Conservation (phyloP, 2,113 vertebrate genomes). For the Mus spicilegus region DNA sequence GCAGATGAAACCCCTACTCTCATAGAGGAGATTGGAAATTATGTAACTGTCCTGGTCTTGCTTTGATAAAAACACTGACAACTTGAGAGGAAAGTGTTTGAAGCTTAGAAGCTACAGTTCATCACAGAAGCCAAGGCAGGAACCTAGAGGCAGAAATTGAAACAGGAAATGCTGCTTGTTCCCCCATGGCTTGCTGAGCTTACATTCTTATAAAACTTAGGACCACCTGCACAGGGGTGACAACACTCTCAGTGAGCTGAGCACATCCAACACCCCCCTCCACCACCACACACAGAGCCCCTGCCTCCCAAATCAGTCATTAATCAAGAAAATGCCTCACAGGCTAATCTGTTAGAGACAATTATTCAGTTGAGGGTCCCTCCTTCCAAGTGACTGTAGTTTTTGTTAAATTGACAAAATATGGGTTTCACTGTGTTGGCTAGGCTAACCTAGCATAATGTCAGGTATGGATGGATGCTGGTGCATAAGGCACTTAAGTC, state of each 20-base stretch:
- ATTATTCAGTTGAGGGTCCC: neutral
- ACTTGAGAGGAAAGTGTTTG: neutral
- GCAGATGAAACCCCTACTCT: slow-evolving; percentile 9
- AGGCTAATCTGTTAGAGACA: neutral
- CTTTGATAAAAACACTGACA: neutral
- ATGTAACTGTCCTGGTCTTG: neutral
- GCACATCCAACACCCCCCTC: too few species aligned
- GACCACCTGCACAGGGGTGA: neutral
- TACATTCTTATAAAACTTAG: neutral
- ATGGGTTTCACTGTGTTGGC: neutral
- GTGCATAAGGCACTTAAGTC: neutral
- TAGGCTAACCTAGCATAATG: neutral
- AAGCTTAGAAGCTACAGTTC: neutral
- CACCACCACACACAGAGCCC: too few species aligned
- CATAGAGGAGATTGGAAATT: slow-evolving; percentile 3
- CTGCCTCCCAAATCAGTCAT: neutral
- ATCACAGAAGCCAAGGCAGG: neutral
- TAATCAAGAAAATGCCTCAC: neutral
- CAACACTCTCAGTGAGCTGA: neutral
- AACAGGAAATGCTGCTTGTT: neutral
- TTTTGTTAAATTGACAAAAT: neutral
- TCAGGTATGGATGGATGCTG: neutral
- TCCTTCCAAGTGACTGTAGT: neutral
- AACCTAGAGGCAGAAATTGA: neutral
- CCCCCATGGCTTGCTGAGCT: neutral